Conservation (phyloP, 30 jellyfish, hydroid and myxozoan genomes). For the Cassiopea andromeda region DNA sequence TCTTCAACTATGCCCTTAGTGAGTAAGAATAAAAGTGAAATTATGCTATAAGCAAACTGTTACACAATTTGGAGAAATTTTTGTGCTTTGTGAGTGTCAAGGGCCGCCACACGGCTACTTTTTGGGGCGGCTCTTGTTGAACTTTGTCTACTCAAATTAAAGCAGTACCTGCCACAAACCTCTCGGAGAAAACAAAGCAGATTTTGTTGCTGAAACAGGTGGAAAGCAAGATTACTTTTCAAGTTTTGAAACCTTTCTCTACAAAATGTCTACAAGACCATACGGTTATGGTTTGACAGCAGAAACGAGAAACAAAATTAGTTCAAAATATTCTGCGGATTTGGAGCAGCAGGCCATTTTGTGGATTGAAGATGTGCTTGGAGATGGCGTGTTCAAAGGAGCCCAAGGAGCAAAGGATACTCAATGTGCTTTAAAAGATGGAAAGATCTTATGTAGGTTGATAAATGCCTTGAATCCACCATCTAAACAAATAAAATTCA, state of each 20-base stretch:
- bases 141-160: slow-evolving; percentile 6
- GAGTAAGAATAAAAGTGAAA: too few species aligned
- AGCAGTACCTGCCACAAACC: slow-evolving; percentile 19
- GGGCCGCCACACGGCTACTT: too few species aligned
- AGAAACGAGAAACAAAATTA: slow-evolving; percentile 66
- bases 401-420: slow-evolving; percentile 80
- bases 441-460: slow-evolving; percentile 74
- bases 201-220: neutral
- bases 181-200: neutral
- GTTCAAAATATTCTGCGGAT: slow-evolving; percentile 77
- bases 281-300: slow-evolving; percentile 82
- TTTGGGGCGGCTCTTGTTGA: neutral
- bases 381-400: slow-evolving; percentile 65
- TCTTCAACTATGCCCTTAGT: too few species aligned
- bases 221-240: neutral
- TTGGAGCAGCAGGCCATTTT: slow-evolving; percentile 85
- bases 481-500: slow-evolving; percentile 7
- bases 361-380: slow-evolving; percentile 84
- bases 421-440: slow-evolving; percentile 77
- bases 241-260: neutral
- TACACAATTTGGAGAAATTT: neutral
- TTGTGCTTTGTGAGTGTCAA: neutral
- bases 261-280: slow-evolving; percentile 77
- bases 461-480: slow-evolving; percentile 58
- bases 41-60: too few species aligned